A percentile compares a stretch with the other conserved stretches of the same genome.
Conservation (phyloP, 2,888 invertebrate species). For the Elysia crispata region DNA sequence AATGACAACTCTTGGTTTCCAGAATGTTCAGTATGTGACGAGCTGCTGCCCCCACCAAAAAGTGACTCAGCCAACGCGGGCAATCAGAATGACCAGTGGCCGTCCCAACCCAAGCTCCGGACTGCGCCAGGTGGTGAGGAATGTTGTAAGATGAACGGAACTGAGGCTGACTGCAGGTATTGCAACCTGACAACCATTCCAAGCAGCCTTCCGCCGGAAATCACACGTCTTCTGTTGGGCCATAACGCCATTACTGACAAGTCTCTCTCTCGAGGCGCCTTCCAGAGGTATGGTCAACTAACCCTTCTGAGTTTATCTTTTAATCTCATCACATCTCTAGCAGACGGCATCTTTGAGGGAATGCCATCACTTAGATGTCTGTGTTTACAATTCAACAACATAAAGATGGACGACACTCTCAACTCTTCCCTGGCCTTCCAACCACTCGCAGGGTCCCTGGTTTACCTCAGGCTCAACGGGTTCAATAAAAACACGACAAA, state of each 20-base stretch:
- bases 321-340: conserved; percentile 31
- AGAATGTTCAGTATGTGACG: no score
- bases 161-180: no score
- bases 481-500: conserved; percentile 1
- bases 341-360: conserved; percentile 27
- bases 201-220: neutral
- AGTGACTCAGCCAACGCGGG: no score
- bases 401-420: neutral
- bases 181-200: conserved; percentile 22
- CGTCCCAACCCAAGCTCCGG: no score
- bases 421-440: conserved; percentile 10
- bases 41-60: no score
- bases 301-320: neutral
- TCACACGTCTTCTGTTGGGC: conserved; percentile 21
- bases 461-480: conserved; percentile 19
- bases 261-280: neutral
- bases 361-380: conserved; percentile 10
- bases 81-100: no score
- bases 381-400: conserved; percentile 25
- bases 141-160: no score
- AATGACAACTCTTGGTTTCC: no score
- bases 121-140: no score
- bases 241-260: conserved; percentile 23
- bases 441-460: conserved; percentile 17
- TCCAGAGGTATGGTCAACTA: conserved; percentile 11